These are phyloP conservation scores for Orchestia grillus DNA, from an alignment of 1,140 invertebrate genomes.

Conservation along the genomic window DNA sequence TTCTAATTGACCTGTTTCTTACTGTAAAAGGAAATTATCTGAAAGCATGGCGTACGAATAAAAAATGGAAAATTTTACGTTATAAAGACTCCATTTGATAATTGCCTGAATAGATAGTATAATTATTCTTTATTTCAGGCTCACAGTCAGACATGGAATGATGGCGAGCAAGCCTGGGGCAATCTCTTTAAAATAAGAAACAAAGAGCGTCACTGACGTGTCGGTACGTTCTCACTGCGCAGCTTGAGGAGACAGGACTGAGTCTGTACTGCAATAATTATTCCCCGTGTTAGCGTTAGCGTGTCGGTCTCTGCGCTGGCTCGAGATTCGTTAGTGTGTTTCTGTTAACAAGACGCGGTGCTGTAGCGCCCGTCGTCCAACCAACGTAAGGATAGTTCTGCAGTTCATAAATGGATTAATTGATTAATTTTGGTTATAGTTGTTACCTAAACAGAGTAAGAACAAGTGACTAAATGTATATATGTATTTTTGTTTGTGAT, in stretches of 20 bases:
- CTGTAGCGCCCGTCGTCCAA: background rate
- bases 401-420: background rate
- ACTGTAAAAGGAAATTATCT: no score
- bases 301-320: no score
- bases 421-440: background rate
- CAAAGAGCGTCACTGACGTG: background rate
- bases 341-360: background rate
- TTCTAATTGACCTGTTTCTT: background rate
- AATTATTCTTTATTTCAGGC: background rate
- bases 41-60: background rate
- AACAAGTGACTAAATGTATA: no score
- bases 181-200: background rate
- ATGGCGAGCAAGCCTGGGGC: background rate
- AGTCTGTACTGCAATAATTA: background rate
- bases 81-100: background rate
- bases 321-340: background rate
- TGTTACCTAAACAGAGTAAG: no score
- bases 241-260: background rate
- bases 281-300: background rate
- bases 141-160: background rate
- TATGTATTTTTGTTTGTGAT: background rate
- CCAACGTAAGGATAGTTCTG: background rate
- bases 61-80: background rate
- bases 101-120: background rate
- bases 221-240: no score